Conservation (phyloP, 30 jellyfish, hydroid and myxozoan genomes). For the Morbakka virulenta region DNA sequence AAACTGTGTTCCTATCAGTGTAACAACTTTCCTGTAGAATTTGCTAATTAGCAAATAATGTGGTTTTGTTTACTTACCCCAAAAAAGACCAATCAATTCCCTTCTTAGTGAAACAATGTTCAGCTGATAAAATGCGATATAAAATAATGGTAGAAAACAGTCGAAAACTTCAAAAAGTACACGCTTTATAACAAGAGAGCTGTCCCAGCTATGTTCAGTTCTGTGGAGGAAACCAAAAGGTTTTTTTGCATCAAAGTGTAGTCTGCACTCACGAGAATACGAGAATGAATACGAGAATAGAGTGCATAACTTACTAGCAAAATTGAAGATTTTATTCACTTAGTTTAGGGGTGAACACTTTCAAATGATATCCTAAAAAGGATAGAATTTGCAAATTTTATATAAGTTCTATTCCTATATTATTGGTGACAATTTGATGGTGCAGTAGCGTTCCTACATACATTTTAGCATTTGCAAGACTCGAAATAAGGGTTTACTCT, state of each 20-base stretch:
- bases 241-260: not conserved
- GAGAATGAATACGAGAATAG: no score
- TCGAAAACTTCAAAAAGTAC: conserved; percentile 83
- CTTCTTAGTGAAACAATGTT: conserved; percentile 72
- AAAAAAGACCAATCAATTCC: conserved; percentile 83
- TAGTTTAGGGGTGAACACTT: no score
- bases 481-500: no score
- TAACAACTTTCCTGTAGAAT: not conserved
- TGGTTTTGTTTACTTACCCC: conserved; percentile 77
- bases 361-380: no score
- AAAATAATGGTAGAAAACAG: conserved; percentile 83
- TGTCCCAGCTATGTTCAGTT: conserved; percentile 79
- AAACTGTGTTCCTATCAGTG: not conserved
- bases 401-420: no score
- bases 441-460: no score
- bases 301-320: not conserved
- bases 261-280: no score
- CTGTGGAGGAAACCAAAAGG: conserved; percentile 39
- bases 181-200: conserved; percentile 77
- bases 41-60: not conserved
- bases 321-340: no score
- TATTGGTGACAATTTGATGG: no score
- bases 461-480: no score
- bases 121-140: conserved; percentile 90
- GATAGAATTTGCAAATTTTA: no score